Evolutionary conservation across 2,888 invertebrate genomes (phyloP), one percentile per base, ranked within the genome.

Genomic region (Metellina segmentata): DNA sequence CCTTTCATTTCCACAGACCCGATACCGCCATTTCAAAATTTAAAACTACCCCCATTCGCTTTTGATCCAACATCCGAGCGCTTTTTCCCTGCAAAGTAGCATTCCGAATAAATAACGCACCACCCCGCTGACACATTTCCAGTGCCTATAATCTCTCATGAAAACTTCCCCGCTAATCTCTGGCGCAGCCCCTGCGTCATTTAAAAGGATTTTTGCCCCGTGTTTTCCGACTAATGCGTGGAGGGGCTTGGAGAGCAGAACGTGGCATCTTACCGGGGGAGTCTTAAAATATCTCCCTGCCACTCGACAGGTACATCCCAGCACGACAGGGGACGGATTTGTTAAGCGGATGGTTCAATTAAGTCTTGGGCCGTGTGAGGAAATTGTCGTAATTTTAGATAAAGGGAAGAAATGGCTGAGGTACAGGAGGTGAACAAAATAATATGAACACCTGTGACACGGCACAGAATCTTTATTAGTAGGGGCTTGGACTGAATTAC

Each of bases 201-300:
- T 88, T 88, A 74, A 75, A 88, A 81, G 88, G 88, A 81, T 88
- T 88, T 88, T 88, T 61, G 85, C 77, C 61, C 74, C 52, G 70
- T 74, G 74, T 34, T 74, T 74, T 74, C 83, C 13, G 53, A 61
- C 79, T 79, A 53, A 34, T 49, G 83, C 34, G 72, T 71, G 16
- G 11, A 13, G 71, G 83, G 72, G n/a, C 34, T 34, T 34, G 34
- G 34, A 2, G 34, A 34, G 34, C 4, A 2, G 34, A 34, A 34
- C 34, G 34, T 2, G 34, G 34, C 34, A 2, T n/a, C 51, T 52
- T 69, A 16, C 82, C 0, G 6, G 49, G 70, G 51, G 51, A 8
- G 74, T 72, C 77, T 85, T 85, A 85, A 85, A 85, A 85, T 77
- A 70, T 34, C 34, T 34, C 34, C 34, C 34, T 34, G 34, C 34